Conservation (phyloP, 2,113 vertebrate genomes). For the Taurulus bubalis region DNA sequence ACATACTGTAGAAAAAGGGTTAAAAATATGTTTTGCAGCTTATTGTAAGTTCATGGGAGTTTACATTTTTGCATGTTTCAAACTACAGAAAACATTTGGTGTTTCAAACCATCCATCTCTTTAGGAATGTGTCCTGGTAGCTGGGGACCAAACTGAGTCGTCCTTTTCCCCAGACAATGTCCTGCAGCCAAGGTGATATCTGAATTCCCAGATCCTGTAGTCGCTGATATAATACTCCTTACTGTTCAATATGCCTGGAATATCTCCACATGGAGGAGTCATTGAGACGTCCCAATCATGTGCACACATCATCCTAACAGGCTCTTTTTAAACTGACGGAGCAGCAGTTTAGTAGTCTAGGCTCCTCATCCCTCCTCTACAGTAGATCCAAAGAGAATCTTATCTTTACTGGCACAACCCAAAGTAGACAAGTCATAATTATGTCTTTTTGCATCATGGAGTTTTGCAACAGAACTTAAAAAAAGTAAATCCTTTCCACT, state of each 20-base stretch:
- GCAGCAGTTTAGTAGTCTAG: slow-evolving; percentile 9
- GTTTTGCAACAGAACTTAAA: background rate
- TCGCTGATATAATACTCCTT: slow-evolving; percentile 32
- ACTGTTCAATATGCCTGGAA: slow-evolving; percentile 38
- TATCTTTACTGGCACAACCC: slow-evolving; percentile 6
- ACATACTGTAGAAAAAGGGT: background rate
- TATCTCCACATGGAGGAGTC: slow-evolving; percentile 35
- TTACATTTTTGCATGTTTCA: background rate
- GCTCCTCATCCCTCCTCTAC: background rate
- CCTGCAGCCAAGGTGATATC: slow-evolving; percentile 27
- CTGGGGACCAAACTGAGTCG: slow-evolving; percentile 1
- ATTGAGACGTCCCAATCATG: slow-evolving; percentile 27
- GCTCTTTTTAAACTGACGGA: slow-evolving; percentile 7
- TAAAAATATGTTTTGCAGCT: background rate
- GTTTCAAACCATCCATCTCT: background rate
- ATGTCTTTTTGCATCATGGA: background rate
- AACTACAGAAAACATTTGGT: background rate
- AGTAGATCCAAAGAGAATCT: background rate
- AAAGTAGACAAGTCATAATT: slow-evolving; percentile 13
- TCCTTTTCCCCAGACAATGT: slow-evolving; percentile 20
- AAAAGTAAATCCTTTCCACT: background rate
- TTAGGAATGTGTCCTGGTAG: background rate
- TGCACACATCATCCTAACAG: slow-evolving; percentile 29
- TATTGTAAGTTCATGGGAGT: background rate
- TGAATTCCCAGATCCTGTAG: slow-evolving; percentile 22